Evolutionary conservation across 2,113 vertebrate genomes (phyloP), one percentile per base, ranked within the genome.

Genomic region (Indicator indicator): DNA sequence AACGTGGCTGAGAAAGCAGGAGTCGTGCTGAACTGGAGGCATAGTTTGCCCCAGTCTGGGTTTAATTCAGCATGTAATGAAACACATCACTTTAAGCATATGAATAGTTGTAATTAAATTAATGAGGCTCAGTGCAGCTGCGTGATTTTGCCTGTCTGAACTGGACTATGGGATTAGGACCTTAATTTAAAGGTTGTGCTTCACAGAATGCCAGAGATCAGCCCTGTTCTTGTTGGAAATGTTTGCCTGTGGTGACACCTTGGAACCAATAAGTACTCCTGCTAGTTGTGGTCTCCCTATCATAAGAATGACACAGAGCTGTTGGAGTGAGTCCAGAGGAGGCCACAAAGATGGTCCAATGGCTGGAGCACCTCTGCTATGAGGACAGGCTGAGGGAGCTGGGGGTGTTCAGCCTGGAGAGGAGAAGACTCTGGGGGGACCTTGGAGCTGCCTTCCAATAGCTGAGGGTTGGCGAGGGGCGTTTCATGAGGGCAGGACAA

Each of bases 41-140:
- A 54, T 27, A 60, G 76, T 78, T 96, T 78, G 83, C 75, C 58
- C 79, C 69, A 69, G 48, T 68, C 85, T 72, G 69, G 69, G 42
- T 70, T 86, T 93, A 91, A 95, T 93, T 95, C 85, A 69, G 55
- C 86, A 62, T 63, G 21, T 93, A 95, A 78, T 96, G 93, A 96
- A 94, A 58, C 70, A 92, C 59, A 86, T 83, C 93, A 91, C 69
- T 86, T 85, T 32, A 95, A 86, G 44, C 72, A 42, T 88, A 56
- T 75, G 88, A 96, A 86, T 83, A 94, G 48, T 88, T 95, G 48
- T 89, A 91, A 88, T 93, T 86, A 89, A 84, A 77, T 91, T 80
- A 88, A 93, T 83, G 60, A 42, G 19, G 92, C 48, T 83, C 38
- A 28, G 52, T 74, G 64, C 46, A 55, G 64, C 87, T 86, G 48